A percentile compares a stretch with the other conserved stretches of the same genome.
These are phyloP conservation scores for Himalopsyche kuldschensis DNA, from an alignment of 2,888 invertebrate genomes.

Conservation along the genomic window DNA sequence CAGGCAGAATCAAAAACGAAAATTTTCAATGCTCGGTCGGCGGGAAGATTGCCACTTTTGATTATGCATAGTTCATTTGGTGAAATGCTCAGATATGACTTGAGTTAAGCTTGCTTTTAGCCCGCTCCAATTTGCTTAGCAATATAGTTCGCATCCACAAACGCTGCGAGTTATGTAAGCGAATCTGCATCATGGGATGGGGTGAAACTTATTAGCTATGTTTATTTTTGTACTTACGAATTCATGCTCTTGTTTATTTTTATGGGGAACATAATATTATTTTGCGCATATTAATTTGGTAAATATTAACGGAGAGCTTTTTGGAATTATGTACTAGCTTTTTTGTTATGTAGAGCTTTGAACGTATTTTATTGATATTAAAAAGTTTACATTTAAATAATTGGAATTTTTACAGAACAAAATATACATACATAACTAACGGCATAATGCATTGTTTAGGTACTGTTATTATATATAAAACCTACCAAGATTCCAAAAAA, in stretches of 20 bases:
- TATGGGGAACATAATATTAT: background rate
- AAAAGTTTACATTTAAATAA: no score
- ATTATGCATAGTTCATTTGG: background rate
- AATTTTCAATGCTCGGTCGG: background rate
- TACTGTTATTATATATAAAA: no score
- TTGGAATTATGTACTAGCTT: background rate
- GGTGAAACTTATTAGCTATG: background rate
- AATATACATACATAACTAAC: no score
- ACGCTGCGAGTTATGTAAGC: background rate
- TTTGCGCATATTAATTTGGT: background rate
- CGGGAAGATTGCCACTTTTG: background rate
- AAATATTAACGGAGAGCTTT: background rate
- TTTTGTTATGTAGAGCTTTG: background rate
- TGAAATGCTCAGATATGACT: background rate
- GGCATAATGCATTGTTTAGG: no score
- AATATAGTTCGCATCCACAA: background rate
- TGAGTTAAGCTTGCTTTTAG: background rate
- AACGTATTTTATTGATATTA: no score
- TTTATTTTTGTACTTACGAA: background rate
- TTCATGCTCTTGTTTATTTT: background rate
- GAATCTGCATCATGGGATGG: background rate
- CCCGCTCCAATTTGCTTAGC: background rate
- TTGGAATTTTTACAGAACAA: no score
- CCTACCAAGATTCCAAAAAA: no score
- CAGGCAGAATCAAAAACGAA: background rate